These are phyloP conservation scores for Drosophila pseudoananassae DNA, from an alignment of 1,140 invertebrate genomes.

Conservation along the genomic window DNA sequence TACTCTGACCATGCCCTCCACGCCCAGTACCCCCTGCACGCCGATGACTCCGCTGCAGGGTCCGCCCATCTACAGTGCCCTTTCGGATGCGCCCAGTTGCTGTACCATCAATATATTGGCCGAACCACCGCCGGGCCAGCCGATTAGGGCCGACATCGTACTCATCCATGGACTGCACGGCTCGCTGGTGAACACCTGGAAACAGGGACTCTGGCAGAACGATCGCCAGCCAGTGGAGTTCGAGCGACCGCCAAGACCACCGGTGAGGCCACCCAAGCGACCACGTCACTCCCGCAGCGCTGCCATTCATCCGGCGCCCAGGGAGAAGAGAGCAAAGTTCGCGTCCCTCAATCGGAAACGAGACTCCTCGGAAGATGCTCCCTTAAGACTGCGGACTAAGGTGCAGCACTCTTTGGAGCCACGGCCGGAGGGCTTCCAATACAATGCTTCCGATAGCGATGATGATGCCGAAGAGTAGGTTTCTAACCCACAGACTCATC, in stretches of 20 bases:
- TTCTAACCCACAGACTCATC: accelerated
- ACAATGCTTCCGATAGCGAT: constrained; percentile 55
- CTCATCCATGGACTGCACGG: constrained; percentile 87
- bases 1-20: constrained; percentile 44
- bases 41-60: constrained; percentile 41
- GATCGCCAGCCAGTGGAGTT: constrained; percentile 80
- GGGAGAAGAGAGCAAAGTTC: constrained; percentile 72
- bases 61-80: constrained; percentile 43
- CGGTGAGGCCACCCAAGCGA: constrained; percentile 77
- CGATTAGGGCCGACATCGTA: constrained; percentile 85
- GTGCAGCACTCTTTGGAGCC: constrained; percentile 22
- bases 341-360: constrained; percentile 32
- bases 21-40: constrained; percentile 43
- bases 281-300: constrained; percentile 73
- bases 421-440: constrained; percentile 10
- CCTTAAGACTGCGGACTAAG: constrained; percentile 6
- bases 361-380: constrained; percentile 21
- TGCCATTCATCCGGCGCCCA: constrained; percentile 63
- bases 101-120: constrained; percentile 84
- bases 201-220: constrained; percentile 85
- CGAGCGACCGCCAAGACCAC: constrained; percentile 74
- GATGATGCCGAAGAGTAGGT: constrained; percentile 57
- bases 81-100: constrained; percentile 65
- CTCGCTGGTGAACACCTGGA: constrained; percentile 86
- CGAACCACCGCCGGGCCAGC: constrained; percentile 75